Evolutionary conservation across 23 tunicate genomes (phyloP).

Genomic region (Corella eumyota): DNA sequence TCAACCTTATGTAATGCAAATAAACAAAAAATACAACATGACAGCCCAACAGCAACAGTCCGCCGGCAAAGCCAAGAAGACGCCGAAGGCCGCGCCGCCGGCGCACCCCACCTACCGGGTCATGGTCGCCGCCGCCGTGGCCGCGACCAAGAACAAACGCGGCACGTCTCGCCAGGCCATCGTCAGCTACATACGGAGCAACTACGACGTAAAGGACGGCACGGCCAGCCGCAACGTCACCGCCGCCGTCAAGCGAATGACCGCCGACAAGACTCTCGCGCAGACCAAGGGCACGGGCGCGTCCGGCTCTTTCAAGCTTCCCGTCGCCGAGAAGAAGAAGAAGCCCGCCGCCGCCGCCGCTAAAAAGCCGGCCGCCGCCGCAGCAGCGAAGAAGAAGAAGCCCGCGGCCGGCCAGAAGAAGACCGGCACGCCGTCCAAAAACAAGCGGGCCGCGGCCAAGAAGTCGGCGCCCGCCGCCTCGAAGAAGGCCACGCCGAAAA

Average conservation of each 20-base stretch:
- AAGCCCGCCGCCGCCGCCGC: background rate
- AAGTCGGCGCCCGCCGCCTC: background rate
- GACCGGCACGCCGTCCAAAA: background rate
- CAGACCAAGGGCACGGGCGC: conserved; percentile 15
- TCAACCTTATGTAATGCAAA: no score
- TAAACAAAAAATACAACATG: background rate
- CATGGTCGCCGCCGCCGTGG: background rate
- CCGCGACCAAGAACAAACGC: background rate
- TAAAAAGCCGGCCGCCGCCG: background rate
- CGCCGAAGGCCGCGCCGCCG: background rate
- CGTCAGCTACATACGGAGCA: conserved; percentile 1
- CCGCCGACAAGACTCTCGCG: background rate
- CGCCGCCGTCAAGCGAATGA: background rate
- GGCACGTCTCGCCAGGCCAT: conserved; percentile 10
- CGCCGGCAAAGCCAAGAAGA: background rate
- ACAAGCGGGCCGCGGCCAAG: no score
- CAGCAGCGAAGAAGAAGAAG: background rate
- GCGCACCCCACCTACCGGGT: conserved; percentile 9
- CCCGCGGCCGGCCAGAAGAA: background rate
- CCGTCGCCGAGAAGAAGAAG: background rate
- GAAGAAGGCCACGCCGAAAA: background rate
- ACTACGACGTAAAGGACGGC: background rate
- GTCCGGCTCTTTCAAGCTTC: conserved; percentile 2
- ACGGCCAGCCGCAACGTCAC: background rate
- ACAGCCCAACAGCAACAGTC: no score